phyloP scores from a whole-genome alignment of 92 coral and sea anemone species.

The Epizoanthus fatuus region DNA sequence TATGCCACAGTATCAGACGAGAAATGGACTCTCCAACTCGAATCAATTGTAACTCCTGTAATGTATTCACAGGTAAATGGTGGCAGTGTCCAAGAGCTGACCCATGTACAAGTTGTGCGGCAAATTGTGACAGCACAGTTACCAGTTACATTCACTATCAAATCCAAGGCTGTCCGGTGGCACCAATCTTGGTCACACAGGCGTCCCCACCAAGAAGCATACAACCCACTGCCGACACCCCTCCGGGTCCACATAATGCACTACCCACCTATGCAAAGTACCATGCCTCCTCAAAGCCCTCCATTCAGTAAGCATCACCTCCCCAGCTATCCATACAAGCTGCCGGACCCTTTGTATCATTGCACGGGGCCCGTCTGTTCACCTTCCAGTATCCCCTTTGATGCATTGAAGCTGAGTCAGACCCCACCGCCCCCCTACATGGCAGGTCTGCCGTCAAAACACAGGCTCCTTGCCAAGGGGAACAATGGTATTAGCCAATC shows the following conservation, averaged over 20 bases:
- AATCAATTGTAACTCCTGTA: background rate
- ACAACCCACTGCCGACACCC: conserved; percentile 56
- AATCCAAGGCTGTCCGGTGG: background rate
- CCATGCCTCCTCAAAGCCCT: conserved; percentile 63
- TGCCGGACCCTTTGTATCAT: background rate
- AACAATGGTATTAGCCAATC: background rate
- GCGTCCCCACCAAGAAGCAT: background rate
- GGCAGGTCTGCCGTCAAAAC: conserved; percentile 68
- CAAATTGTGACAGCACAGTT: conserved; percentile 69
- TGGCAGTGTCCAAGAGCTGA: conserved; percentile 37
- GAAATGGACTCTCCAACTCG: background rate
- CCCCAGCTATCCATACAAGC: conserved; percentile 49
- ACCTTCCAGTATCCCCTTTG: conserved; percentile 64
- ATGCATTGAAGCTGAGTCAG: conserved; percentile 48
- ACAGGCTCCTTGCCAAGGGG: conserved; percentile 66
- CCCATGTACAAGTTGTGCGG: conserved; percentile 76
- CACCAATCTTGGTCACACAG: background rate
- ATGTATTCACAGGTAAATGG: conserved; percentile 49
- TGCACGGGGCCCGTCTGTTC: conserved; percentile 31
- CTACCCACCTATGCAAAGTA: conserved; percentile 27
- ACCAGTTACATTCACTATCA: conserved; percentile 60
- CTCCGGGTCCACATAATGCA: conserved; percentile 51
- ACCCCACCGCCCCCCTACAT: conserved; percentile 90
- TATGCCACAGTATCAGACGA: background rate
- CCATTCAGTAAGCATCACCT: conserved; percentile 26